Evolutionary conservation across 2,888 invertebrate genomes (phyloP), one percentile per base, ranked within the genome.

Genomic region (Acleris sparsana): DNA sequence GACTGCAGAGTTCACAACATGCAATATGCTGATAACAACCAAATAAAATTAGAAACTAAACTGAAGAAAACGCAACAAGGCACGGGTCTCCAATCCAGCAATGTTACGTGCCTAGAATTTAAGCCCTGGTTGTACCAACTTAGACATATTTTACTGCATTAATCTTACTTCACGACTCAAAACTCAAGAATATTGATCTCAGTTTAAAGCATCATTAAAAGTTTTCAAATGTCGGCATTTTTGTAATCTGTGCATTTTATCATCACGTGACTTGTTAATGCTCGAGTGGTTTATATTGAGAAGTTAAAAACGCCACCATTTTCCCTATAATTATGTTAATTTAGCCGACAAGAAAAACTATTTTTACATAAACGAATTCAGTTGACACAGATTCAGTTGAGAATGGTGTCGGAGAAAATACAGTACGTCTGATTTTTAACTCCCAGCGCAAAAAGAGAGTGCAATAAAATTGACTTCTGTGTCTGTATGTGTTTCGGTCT

Each of bases 311-410:
- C 13, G 18, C 17, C 52, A 52, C n/a, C 56, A 39, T 39, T 39
- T 39, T 57, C 46, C 46, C 18, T 58, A 58, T 33, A 63, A 63
- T 63, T 58, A 63, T 58, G 63, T 57, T 63, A 58, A 63, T 62
- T 51, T 48, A 9, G 29, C 63, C 57, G 58, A 57, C 63, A 63
- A 58, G 52, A 58, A 63, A 63, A 63, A 63, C 57, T 52, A 58
- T 58, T 63, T 63, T 63, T 52, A 63, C 63, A 63, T 63, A 63
- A 62, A 58, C 46, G 63, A 57, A 63, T 63, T 46, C 57, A 52
- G 57, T 57, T 52, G 63, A 63, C 63, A 63, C 63, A 63, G 63
- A 63, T 63, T 57, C 57, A 29, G 52, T 55, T 9, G 13, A 57
- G 29, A 20, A n/a, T 16, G 29, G 6, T 5, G 29, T 18, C 5